These are phyloP conservation scores for Sclerurus mexicanus DNA, from an alignment of 2,113 vertebrate species.

Conservation along the genomic window DNA sequence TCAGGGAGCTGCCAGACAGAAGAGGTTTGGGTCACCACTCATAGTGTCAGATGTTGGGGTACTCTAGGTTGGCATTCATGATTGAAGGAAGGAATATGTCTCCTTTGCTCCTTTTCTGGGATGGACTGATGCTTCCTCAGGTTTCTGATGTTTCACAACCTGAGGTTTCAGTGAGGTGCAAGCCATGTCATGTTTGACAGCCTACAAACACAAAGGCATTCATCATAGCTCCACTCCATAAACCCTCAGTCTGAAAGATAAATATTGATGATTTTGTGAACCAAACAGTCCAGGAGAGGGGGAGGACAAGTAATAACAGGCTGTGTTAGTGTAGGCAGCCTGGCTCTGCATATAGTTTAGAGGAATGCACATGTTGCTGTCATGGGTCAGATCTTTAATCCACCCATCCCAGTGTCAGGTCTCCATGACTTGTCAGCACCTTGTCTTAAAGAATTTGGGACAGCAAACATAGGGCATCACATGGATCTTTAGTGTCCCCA, in stretches of 20 bases:
- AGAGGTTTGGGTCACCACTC: not conserved
- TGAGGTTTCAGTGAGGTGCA: not conserved
- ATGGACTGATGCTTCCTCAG: not conserved
- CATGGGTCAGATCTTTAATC: not conserved
- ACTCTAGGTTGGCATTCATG: not conserved
- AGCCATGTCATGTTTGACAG: not conserved
- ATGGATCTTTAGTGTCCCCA: not conserved
- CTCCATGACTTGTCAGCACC: not conserved
- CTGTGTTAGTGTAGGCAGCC: not conserved
- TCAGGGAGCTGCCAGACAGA: not conserved
- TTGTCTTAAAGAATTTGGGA: not conserved
- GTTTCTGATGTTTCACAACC: not conserved
- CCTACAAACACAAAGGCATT: not conserved
- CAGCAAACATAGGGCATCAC: not conserved
- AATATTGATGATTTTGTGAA: not conserved
- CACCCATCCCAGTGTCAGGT: too few species aligned
- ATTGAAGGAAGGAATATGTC: not conserved
- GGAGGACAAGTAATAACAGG: not conserved
- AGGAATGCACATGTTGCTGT: accelerated
- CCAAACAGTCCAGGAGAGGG: not conserved
- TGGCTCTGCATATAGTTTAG: not conserved
- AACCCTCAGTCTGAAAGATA: not conserved
- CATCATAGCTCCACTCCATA: not conserved
- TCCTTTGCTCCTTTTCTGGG: not conserved
- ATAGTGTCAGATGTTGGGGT: not conserved